Percentiles rank a stretch among this genome's conserved stretches.
Evolutionary conservation across 1,140 invertebrate species (phyloP).

Genomic region (Samia ricini): DNA sequence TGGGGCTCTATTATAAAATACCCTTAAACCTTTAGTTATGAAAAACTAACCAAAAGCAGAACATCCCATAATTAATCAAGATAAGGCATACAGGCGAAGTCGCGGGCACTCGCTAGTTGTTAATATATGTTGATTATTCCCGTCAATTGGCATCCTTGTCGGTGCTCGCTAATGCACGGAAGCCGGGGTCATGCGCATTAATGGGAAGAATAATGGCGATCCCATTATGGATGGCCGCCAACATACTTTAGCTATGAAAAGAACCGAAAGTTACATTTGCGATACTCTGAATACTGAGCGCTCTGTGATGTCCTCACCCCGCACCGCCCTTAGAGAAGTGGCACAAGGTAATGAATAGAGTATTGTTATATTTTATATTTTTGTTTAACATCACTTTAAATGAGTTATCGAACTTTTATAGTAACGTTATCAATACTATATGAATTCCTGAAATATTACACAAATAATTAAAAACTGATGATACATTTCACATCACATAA

Average conservation of each 20-base stretch:
- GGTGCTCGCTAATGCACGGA: constrained; percentile 74
- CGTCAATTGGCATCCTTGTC: constrained; percentile 59
- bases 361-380: constrained; percentile 11
- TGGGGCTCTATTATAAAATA: too few relatives aligned
- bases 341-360: constrained; percentile 44
- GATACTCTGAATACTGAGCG: constrained; percentile 76
- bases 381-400: too few relatives aligned
- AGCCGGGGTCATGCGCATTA: constrained; percentile 73
- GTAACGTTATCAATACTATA: too few relatives aligned
- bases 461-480: too few relatives aligned
- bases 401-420: too few relatives aligned
- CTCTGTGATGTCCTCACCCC: constrained; percentile 46
- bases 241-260: constrained; percentile 77
- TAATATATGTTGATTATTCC: constrained; percentile 36
- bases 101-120: too few relatives aligned
- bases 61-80: too few relatives aligned
- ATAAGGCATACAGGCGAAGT: too few relatives aligned
- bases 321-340: constrained; percentile 26
- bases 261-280: constrained; percentile 78
- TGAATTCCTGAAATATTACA: too few relatives aligned
- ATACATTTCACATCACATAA: too few relatives aligned
- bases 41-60: too few relatives aligned
- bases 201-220: constrained; percentile 77
- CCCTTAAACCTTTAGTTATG: too few relatives aligned
- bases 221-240: constrained; percentile 78